These are phyloP conservation scores for Drosophila engyochracea DNA, from an alignment of 2,888 invertebrate genomes.

Conservation along the genomic window DNA sequence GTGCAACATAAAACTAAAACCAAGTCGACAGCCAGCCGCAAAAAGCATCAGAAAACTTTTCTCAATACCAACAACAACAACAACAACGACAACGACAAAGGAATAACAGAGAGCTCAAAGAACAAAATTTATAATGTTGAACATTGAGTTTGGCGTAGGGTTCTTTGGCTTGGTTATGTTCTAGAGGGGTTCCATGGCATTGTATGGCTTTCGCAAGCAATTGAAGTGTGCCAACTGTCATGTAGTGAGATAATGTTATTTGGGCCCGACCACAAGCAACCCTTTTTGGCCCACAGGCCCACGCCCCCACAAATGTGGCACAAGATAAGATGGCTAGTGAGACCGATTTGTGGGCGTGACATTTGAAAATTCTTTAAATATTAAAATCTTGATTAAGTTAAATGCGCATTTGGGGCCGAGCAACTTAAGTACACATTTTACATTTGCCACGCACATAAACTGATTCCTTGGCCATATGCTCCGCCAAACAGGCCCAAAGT, in stretches of 20 bases:
- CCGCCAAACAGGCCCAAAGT: slow-evolving; percentile 13
- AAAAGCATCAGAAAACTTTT: slow-evolving; percentile 49
- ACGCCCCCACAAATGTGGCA: slow-evolving; percentile 16
- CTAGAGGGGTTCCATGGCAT: slow-evolving; percentile 31
- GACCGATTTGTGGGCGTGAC: slow-evolving; percentile 52
- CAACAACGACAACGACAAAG: neutral
- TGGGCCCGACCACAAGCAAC: slow-evolving; percentile 47
- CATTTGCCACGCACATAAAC: slow-evolving; percentile 63
- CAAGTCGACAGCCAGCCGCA: slow-evolving; percentile 56
- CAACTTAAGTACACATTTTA: slow-evolving; percentile 64
- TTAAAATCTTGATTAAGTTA: slow-evolving; percentile 84
- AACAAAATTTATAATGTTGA: slow-evolving; percentile 50
- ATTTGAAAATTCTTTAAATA: slow-evolving; percentile 79
- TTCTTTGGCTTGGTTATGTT: slow-evolving; percentile 12
- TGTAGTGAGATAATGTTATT: slow-evolving; percentile 69
- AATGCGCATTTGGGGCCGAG: slow-evolving; percentile 78
- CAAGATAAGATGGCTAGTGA: slow-evolving; percentile 36
- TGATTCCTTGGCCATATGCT: slow-evolving; percentile 56
- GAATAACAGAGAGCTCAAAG: slow-evolving; percentile 12
- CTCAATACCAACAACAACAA: slow-evolving; percentile 15
- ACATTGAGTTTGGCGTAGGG: slow-evolving; percentile 33
- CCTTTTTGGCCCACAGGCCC: slow-evolving; percentile 40
- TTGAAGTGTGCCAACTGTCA: slow-evolving; percentile 66
- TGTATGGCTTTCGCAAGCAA: slow-evolving; percentile 66
- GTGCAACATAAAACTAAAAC: slow-evolving; percentile 59